phyloP scores from a whole-genome alignment of 2,888 invertebrate genomes.

The Ormyrus rosae region DNA sequence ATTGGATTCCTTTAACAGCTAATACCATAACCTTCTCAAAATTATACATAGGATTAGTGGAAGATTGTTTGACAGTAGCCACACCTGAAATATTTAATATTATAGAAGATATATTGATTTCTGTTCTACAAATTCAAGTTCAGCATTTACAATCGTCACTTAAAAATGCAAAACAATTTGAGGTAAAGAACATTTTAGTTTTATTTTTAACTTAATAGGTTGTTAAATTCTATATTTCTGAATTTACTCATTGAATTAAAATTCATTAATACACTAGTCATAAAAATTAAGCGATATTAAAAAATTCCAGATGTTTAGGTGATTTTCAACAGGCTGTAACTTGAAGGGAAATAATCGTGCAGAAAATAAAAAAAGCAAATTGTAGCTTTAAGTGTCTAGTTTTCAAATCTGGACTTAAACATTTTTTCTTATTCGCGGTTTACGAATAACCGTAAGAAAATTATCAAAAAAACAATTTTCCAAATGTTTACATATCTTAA shows the following conservation, averaged over 20 bases:
- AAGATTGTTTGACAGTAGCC: conserved; percentile 86
- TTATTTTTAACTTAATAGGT: too few relatives aligned
- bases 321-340: not conserved
- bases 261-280: too few relatives aligned
- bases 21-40: conserved; percentile 90
- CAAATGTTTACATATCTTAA: not conserved
- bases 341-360: not conserved
- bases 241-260: too few relatives aligned
- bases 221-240: too few relatives aligned
- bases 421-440: not conserved
- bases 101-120: conserved; percentile 84
- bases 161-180: conserved; percentile 75
- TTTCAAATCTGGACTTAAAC: not conserved
- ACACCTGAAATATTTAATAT: conserved; percentile 85
- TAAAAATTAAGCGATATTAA: not conserved
- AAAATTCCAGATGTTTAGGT: not conserved
- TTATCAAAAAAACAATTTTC: not conserved
- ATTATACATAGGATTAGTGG: conserved; percentile 84
- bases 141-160: conserved; percentile 80
- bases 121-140: conserved; percentile 86
- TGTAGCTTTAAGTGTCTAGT: not conserved
- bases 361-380: not conserved
- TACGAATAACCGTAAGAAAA: not conserved
- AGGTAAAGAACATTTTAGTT: too few relatives aligned
- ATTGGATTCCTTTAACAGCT: conserved; percentile 86